Evolutionary conservation across 2,888 invertebrate species (phyloP).

Genomic region (Tineola bisselliella): DNA sequence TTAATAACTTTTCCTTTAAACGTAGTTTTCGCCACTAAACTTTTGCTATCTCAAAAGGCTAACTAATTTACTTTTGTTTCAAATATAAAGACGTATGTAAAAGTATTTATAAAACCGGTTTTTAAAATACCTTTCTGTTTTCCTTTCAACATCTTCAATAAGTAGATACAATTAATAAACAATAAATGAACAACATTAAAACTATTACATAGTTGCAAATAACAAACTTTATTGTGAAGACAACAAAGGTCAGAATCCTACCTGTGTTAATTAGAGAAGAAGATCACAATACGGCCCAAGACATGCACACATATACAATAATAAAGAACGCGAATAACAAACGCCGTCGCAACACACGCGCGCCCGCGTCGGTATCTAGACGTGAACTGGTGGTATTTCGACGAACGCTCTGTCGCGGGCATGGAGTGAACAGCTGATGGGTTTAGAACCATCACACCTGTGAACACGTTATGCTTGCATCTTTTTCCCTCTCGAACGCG

Average conservation of each 20-base stretch:
- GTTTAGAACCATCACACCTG: background rate
- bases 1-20: background rate
- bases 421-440: slow-evolving; percentile 9
- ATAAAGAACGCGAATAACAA: background rate
- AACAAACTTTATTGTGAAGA: background rate
- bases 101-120: background rate
- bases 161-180: background rate
- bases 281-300: background rate
- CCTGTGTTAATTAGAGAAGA: background rate
- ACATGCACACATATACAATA: slow-evolving; percentile 5
- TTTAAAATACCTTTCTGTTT: background rate
- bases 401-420: slow-evolving; percentile 1
- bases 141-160: background rate
- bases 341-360: background rate
- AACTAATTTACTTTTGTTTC: background rate
- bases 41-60: too few relatives aligned
- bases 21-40: too few relatives aligned
- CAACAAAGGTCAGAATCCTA: background rate
- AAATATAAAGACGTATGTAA: background rate
- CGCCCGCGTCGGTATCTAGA: background rate
- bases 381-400: background rate
- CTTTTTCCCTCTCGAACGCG: background rate
- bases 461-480: background rate
- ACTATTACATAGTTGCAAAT: background rate
- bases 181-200: background rate